These are phyloP conservation scores for Batillaria attramentaria DNA, from an alignment of 1,140 invertebrate species.

Conservation along the genomic window DNA sequence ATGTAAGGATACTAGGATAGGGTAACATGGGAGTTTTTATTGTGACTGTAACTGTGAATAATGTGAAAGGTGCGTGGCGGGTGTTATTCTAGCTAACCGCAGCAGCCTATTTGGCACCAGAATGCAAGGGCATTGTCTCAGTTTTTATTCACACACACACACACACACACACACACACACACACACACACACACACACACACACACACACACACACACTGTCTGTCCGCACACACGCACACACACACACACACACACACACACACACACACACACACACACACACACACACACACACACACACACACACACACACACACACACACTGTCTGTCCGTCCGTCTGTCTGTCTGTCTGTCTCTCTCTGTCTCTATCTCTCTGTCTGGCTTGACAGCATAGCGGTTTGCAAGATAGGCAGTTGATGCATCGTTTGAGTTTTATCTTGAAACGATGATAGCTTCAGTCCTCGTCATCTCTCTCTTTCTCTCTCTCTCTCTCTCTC, in stretches of 20 bases:
- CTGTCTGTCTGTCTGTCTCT: neutral
- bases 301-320: slow-evolving; percentile 10
- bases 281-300: neutral
- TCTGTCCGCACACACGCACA: neutral
- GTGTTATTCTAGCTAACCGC: no score
- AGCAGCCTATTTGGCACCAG: no score
- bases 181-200: slow-evolving; percentile 16
- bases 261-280: slow-evolving; percentile 4
- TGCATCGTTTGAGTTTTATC: no score
- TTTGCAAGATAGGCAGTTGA: no score
- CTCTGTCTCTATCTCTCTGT: neutral
- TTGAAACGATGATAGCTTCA: no score
- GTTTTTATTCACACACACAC: neutral
- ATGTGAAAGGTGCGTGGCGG: no score
- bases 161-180: slow-evolving; percentile 8
- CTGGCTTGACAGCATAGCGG: no score
- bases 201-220: neutral
- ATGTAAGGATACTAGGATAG: no score
- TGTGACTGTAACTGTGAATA: no score
- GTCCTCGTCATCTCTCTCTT: neutral
- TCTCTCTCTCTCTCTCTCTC: neutral
- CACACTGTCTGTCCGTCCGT: neutral
- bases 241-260: slow-evolving; percentile 14
- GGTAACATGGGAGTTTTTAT: no score
- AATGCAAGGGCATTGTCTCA: no score